A percentile compares a stretch with the other conserved stretches of the same genome.
phyloP scores from a whole-genome alignment of 2,113 vertebrate species.

The Platysternon megacephalum region DNA sequence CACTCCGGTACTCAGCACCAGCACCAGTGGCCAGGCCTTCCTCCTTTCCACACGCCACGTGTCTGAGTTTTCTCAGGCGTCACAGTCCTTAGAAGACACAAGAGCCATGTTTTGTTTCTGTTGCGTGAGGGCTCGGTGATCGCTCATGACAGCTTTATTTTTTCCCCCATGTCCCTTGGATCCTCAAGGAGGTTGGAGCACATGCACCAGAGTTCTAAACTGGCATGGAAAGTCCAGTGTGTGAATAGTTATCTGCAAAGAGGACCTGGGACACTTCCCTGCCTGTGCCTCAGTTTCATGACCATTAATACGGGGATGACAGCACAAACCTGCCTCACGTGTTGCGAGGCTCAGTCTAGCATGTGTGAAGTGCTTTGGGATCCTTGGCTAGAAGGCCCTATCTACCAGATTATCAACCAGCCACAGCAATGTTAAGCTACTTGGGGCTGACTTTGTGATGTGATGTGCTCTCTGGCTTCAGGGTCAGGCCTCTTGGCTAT shows the following conservation, averaged over 20 bases:
- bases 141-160: not conserved
- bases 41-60: not conserved
- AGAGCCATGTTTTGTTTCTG: not conserved
- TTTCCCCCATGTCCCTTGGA: not conserved
- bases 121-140: not conserved
- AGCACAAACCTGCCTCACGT: not conserved
- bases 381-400: not conserved
- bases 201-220: accelerated
- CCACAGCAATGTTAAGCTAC: conserved; percentile 32
- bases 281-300: not conserved
- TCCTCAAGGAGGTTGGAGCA: not conserved
- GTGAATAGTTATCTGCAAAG: not conserved
- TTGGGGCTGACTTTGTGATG: not conserved
- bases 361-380: not conserved
- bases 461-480: not conserved
- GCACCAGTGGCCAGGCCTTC: not conserved
- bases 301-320: not conserved
- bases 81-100: not conserved
- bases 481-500: conserved; percentile 21
- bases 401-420: conserved; percentile 24
- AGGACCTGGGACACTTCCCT: not conserved
- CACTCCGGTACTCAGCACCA: not conserved
- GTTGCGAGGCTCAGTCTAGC: not conserved
- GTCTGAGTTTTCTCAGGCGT: not conserved
- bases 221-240: not conserved